Conservation (phyloP, 2,888 invertebrate genomes). For the Uloborus plumipes region DNA sequence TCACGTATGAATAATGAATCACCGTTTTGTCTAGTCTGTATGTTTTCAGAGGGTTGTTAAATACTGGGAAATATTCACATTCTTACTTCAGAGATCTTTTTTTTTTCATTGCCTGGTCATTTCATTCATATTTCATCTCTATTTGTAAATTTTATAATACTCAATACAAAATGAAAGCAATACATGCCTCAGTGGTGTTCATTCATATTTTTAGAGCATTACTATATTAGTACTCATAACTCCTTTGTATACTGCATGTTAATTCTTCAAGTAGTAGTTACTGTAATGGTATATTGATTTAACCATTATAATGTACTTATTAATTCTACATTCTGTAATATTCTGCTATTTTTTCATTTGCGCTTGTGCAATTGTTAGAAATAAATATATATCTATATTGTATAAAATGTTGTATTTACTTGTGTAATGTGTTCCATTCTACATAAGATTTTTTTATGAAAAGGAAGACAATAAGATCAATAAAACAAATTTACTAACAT, state of each 20-base stretch:
- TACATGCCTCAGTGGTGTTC: slow-evolving; percentile 1
- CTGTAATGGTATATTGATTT: slow-evolving; percentile 13
- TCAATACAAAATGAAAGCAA: slow-evolving; percentile 2
- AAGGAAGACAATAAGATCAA: too few relatives aligned
- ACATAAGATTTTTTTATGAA: too few relatives aligned
- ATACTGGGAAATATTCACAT: too few relatives aligned
- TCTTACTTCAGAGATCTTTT: too few relatives aligned
- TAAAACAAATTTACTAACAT: too few relatives aligned
- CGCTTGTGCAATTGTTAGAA: slow-evolving; percentile 27
- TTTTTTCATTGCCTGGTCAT: too few relatives aligned
- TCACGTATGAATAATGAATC: too few relatives aligned
- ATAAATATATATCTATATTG: slow-evolving; percentile 20
- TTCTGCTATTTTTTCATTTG: slow-evolving; percentile 20
- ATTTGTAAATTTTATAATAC: too few relatives aligned
- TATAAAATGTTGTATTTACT: slow-evolving; percentile 7
- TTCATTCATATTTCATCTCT: too few relatives aligned
- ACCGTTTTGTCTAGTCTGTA: too few relatives aligned
- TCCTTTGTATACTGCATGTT: slow-evolving; percentile 13
- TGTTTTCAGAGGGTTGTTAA: too few relatives aligned
- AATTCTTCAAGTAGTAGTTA: slow-evolving; percentile 16
- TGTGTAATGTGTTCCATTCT: neutral
- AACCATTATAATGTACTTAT: slow-evolving; percentile 1
- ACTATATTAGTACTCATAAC: slow-evolving; percentile 6
- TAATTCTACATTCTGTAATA: slow-evolving; percentile 8
- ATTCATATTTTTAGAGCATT: slow-evolving; percentile 13